These are phyloP conservation scores for Lathamus discolor DNA, from an alignment of 2,113 vertebrate genomes.

Conservation along the genomic window DNA sequence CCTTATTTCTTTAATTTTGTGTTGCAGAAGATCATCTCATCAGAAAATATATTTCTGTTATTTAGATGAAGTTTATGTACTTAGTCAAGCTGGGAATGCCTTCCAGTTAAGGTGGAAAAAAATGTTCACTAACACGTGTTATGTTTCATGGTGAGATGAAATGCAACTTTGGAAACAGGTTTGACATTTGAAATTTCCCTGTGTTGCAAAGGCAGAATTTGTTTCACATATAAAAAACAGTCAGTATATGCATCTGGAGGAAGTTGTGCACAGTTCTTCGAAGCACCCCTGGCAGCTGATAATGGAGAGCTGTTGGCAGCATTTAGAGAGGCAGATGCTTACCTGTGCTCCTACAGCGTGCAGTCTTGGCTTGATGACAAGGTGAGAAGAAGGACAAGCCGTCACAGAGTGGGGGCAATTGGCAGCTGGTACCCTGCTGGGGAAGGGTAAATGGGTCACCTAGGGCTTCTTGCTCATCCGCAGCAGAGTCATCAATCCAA, in stretches of 20 bases:
- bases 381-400: conserved; percentile 80
- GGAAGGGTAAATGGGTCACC: conserved; percentile 78
- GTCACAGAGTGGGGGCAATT: conserved; percentile 74
- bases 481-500: conserved; percentile 62
- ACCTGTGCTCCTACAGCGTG: conserved; percentile 75
- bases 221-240: conserved; percentile 44
- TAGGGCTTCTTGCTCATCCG: conserved; percentile 63
- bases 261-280: conserved; percentile 41
- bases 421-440: conserved; percentile 72
- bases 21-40: not conserved
- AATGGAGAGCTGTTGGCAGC: conserved; percentile 78
- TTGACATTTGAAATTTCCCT: conserved; percentile 33
- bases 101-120: not conserved
- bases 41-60: not conserved
- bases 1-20: conserved; percentile 11
- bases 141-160: conserved; percentile 21
- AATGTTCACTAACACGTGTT: not conserved
- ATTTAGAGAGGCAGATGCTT: conserved; percentile 79
- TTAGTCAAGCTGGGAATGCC: not conserved
- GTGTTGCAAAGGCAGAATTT: conserved; percentile 21
- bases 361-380: conserved; percentile 79
- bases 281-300: conserved; percentile 70
- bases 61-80: not conserved
- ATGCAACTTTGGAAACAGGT: conserved; percentile 24
- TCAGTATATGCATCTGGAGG: conserved; percentile 47